Evolutionary conservation across 1,140 invertebrate species (phyloP).

Genomic region (Thaumetopoea pityocampa): DNA sequence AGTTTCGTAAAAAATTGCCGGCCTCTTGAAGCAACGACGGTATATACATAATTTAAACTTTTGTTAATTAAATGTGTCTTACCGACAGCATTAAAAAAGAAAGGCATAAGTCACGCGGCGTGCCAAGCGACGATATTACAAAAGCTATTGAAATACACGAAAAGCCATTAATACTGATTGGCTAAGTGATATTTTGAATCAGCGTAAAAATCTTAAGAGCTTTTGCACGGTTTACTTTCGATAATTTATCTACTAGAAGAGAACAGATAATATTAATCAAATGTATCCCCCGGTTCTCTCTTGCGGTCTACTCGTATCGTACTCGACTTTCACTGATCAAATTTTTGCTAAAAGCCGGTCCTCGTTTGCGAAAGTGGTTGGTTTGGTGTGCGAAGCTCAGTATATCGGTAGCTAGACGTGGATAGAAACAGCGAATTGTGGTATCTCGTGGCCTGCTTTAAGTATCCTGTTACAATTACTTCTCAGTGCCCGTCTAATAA

Average conservation of each 20-base stretch:
- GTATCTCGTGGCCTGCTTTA: constrained; percentile 3
- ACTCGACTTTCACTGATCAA: constrained; percentile 70
- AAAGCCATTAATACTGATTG: constrained; percentile 2
- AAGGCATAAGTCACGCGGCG: constrained; percentile 2
- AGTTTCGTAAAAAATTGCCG: constrained; percentile 9
- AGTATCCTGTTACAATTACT: constrained; percentile 20
- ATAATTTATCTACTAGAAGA: too few species aligned
- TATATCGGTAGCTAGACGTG: constrained; percentile 33
- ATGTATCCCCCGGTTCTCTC: constrained; percentile 31
- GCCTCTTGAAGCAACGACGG: constrained; percentile 4
- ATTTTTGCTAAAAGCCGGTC: constrained; percentile 74
- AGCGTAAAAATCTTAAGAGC: neutral
- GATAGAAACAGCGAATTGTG: constrained; percentile 11
- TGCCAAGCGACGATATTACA: constrained; percentile 2
- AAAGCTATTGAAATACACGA: neutral
- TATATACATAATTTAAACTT: constrained; percentile 10
- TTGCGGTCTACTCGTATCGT: constrained; percentile 27
- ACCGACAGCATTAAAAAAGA: constrained; percentile 7
- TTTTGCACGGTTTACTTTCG: constrained; percentile 4
- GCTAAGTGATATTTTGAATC: neutral
- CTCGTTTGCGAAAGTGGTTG: constrained; percentile 68
- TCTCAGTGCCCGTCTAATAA: constrained; percentile 1
- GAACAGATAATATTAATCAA: constrained; percentile 48
- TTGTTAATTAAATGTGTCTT: constrained; percentile 13
- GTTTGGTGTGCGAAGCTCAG: constrained; percentile 43